Evolutionary conservation across 1,140 invertebrate species (phyloP), one percentile per base, ranked within the genome.

Genomic region (Phthorimaea operculella): DNA sequence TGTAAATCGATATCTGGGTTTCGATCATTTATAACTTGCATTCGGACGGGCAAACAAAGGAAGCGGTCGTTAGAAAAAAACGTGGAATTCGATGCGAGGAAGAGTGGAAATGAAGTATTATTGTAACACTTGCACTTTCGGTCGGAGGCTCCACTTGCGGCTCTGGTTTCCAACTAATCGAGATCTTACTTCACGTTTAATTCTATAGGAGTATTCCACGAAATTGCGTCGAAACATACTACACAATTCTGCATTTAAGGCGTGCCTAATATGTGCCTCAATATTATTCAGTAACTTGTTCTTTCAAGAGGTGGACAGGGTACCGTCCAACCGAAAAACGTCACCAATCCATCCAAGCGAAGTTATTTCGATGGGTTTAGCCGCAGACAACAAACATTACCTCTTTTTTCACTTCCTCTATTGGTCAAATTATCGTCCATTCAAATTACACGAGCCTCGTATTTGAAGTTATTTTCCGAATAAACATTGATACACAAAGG

Each of bases 121-220:
- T 81, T 73, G 78, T 68, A 75, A 84, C 81, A 84, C 81, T 84
- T 84, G 81, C 81, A 81, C 78, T 84, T 83, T 84, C 76, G 57
- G 64, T 70, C 33, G 63, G 18, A 45, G 28, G 51, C 58, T 66
- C 60, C 42, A 58, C 51, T 64, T 66, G 34, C 49, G 17, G 15
- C 55, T 57, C 50, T 9, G 55, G 50, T 57, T 57, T 52, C 55
- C 14, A 28, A 47, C 44, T 47, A 17, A 17, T 47, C 44, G 44
- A 47, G 44, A 16, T 47, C 44, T 47, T 11, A 47, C 44, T 14
- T 16, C 44, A 17, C 16, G 15, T 17, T 1, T 15, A 14, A 9
- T 14, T 16, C 8, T 47, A 47, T 47, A 47, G 15, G 15, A 9
- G 9, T 9, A 16, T 47, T 47, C 44, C 15, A 16, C 44, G 44